Base-by-base conservation (phyloP, 92 coral and sea anemone species). In the Siderastrea siderea region DNA sequence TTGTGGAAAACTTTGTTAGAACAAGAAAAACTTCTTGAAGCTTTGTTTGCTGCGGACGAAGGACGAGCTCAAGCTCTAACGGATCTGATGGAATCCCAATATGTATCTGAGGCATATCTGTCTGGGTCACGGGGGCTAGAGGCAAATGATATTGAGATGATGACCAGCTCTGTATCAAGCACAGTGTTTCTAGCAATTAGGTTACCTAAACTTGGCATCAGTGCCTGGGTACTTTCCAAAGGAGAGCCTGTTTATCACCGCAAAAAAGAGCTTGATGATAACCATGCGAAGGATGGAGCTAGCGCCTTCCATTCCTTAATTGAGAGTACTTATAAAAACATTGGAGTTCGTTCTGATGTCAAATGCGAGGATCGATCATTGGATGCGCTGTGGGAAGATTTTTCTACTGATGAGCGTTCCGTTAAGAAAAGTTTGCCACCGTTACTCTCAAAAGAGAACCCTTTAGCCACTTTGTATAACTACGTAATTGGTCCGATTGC, bases 61-160 rank as follows among this genome's bases (percentile, higher is more conserved):
- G 80, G 80, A 54, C 64, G 80, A 38, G 80, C 80, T n/a, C 80
- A 75, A 55, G 80, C 80, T 6, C 80, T 75, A 7, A 38, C 48
- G 9, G 80, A 75, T 75, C 80, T 54, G 26, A 55, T 75, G 65
- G 66, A 54, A 45, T 75, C 64, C 7, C n/a, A 49, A 75, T 75
- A 53, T 45, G 80, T 5, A 12, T 6, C 26, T 38, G 9, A 58
- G 38, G 66, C 47, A 75, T 2, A 53, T 75, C 79, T 16, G 75
- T 5, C 38, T 15, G 75, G 17, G 61, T 19, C 51, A 6, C 26
- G 45, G 2, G 80, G 54, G 1, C 4, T 9, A 4, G 66, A 54
- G 3, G 9, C 6, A 8, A 16, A 51, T 13, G 14, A 26, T 3
- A 2, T 52, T 55, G 80, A 75, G 3, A 19, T 47, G 76, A 15